phyloP scores from a whole-genome alignment of 2,113 vertebrate genomes.

The Hippocampus mohnikei region DNA sequence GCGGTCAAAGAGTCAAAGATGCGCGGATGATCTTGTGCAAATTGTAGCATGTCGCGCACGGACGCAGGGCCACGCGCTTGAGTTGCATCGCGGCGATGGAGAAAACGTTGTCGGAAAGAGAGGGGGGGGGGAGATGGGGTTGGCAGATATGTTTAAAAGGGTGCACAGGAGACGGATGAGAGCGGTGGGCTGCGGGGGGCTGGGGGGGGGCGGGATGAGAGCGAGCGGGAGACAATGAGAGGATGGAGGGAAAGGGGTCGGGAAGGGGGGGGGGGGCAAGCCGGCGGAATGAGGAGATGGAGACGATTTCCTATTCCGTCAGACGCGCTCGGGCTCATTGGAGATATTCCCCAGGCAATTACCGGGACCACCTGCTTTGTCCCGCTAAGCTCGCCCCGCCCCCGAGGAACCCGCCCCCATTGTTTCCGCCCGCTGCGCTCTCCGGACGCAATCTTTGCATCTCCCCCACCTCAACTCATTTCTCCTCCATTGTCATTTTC shows the following conservation, averaged over 20 bases:
- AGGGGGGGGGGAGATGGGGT: constrained; percentile 23
- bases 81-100: background rate
- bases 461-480: constrained; percentile 12
- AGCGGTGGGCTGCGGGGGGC: constrained; percentile 37
- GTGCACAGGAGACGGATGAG: constrained; percentile 49
- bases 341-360: constrained; percentile 81
- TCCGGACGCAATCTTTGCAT: constrained; percentile 41
- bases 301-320: constrained; percentile 77
- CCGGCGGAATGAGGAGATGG: constrained; percentile 62
- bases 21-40: background rate
- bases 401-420: constrained; percentile 38
- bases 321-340: constrained; percentile 74
- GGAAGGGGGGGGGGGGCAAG: constrained; percentile 47
- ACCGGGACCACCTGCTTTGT: constrained; percentile 79
- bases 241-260: constrained; percentile 56
- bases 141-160: constrained; percentile 62
- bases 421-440: constrained; percentile 65
- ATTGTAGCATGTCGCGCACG: background rate
- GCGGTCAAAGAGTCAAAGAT: background rate
- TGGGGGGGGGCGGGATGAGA: constrained; percentile 44
- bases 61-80: background rate
- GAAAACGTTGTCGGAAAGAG: constrained; percentile 24
- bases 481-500: constrained; percentile 40
- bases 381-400: constrained; percentile 35
- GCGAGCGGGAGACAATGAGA: constrained; percentile 41